Base-by-base conservation (phyloP, 64 coral and sea anemone genomes). In the Orbicella faveolata region DNA sequence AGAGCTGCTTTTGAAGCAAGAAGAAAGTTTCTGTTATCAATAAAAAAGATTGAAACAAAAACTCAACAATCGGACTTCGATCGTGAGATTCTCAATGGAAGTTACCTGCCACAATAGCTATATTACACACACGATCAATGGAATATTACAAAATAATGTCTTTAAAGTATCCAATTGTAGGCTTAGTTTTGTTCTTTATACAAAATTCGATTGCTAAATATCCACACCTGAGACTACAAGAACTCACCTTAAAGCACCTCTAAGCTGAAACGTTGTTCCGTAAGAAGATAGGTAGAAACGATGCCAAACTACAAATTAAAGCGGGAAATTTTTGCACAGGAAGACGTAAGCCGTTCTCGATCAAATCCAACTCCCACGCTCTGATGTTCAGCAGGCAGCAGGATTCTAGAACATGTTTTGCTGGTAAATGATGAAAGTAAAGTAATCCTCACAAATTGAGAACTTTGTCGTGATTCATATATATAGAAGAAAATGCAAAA, bases 181-280 rank as follows among this genome's bases (percentile, higher is more conserved):
- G 55, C 55, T 59, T 53, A 6, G 4, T 53, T 10, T 53, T 53
- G 17, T 21, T 67, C 23, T 67, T 26, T 23, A 0, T 10, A 25
- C 67, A 70, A 0, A 25, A n/a, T 70, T 33, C 67, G 67, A 70
- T 25, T 33, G 21, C 25, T n/a, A 59, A 59, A 59, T 70, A 70
- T 70, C 67, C 9, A 23, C 67, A 26, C 10, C 12, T 59, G 11
- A 59, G 15, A 15, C 55, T 16, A 59, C 15, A n/a, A 67, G 11
- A 72, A 30, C 82, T 85, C 62, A 73, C 82, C 65, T 85, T 85
- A 7, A 35, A 72, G 82, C 12, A 64, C 57, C 57, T 64, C 57
- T 59, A 64, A 62, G 57, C 79, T 64, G 36, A 66, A 41, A 41
- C 80, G 61, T 62, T 72, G 41, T 73, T 85, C 52, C 30, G 52